Conservation (phyloP, 1,140 invertebrate genomes). For the Wasmannia auropunctata region DNA sequence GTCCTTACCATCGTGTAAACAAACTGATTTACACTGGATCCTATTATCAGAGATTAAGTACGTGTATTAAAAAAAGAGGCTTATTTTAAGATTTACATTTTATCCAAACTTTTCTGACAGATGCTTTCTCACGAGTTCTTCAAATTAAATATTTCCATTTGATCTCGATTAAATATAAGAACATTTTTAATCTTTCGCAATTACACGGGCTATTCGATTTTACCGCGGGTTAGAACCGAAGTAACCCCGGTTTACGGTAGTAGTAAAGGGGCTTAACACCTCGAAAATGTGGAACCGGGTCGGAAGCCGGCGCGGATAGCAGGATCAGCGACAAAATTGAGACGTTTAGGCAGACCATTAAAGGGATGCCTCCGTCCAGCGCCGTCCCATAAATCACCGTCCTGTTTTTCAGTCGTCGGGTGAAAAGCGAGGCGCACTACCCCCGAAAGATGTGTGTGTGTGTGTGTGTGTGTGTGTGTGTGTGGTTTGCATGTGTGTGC, state of each 20-base stretch:
- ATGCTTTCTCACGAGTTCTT: background rate
- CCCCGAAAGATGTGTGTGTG: constrained; percentile 56
- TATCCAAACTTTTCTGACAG: background rate
- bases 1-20: background rate
- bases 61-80: background rate
- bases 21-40: background rate
- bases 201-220: constrained; percentile 6
- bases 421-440: constrained; percentile 62
- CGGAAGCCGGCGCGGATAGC: constrained; percentile 16
- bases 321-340: constrained; percentile 63
- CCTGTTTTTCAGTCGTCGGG: constrained; percentile 61
- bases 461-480: background rate
- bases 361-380: constrained; percentile 50
- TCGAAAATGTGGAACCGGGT: background rate
- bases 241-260: constrained; percentile 26
- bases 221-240: background rate
- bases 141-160: background rate
- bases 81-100: background rate
- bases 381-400: constrained; percentile 67
- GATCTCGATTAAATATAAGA: background rate
- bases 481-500: background rate
- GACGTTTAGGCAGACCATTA: constrained; percentile 67
- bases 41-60: background rate
- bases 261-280: constrained; percentile 21
- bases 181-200: constrained; percentile 5